Percentiles rank a stretch among this genome's conserved stretches.
Evolutionary conservation across 2,113 vertebrate genomes (phyloP).

Genomic region (Podiceps cristatus): DNA sequence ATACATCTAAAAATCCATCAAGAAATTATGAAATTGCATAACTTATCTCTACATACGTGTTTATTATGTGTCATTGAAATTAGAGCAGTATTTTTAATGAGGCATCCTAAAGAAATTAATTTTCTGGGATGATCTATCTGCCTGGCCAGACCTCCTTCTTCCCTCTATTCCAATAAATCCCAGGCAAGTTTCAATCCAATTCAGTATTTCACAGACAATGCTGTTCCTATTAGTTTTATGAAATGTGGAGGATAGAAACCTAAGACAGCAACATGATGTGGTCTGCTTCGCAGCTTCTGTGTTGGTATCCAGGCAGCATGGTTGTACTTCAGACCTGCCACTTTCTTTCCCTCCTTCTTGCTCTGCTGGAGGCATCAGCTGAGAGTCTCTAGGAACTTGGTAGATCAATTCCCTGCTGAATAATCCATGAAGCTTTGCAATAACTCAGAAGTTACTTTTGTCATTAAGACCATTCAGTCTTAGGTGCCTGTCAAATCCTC

Average conservation of each 20-base stretch:
- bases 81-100: not conserved
- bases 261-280: not conserved
- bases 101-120: not conserved
- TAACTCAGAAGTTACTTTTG: not conserved
- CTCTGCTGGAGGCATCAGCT: not conserved
- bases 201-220: not conserved
- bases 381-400: not conserved
- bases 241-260: not conserved
- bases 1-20: not conserved
- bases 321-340: not conserved
- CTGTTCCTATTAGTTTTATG: not conserved
- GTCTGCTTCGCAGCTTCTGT: not conserved
- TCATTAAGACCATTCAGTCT: not conserved
- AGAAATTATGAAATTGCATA: not conserved
- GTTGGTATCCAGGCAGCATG: not conserved
- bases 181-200: not conserved
- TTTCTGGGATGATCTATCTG: not conserved
- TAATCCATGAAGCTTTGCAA: not conserved
- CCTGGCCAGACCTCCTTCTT: not conserved
- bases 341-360: not conserved
- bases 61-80: not conserved
- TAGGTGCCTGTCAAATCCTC: not conserved
- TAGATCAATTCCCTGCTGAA: not conserved
- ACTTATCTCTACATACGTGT: fast-evolving
- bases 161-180: not conserved